Base-by-base conservation (phyloP, 1,140 invertebrate species). In the Nasonia vitripennis region DNA sequence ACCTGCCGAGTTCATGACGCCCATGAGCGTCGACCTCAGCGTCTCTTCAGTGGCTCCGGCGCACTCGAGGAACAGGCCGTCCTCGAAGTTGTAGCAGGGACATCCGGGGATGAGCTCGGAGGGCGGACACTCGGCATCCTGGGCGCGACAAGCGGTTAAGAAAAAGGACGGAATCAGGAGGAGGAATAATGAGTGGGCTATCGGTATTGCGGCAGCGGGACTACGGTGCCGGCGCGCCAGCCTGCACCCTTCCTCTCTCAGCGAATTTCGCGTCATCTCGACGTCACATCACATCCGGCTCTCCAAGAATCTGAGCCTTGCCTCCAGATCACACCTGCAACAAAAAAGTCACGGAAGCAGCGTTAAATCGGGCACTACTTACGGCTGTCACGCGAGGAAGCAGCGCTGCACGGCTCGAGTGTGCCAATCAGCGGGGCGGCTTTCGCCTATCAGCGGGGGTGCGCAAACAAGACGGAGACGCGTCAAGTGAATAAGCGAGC, bases 81-180 rank as follows among this genome's bases (percentile, higher is more conserved):
- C 97, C 91, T 98, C 97, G 91, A 98, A 97, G 93, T 97, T 97
- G 94, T 98, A 98, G 92, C 98, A 98, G 0, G 97, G 96, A 93
- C 98, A 98, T 81, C 91, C 92, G 73, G 91, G 91, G 79, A 93
- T 93, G 41, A 88, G 89, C 86, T 93, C 93, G 45, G 91, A 90
- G 14, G 91, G 90, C 17, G 93, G 93, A 81, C 92, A 94, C 87
- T 93, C 90, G 45, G 90, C 89, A 31, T 87, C 81, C 85, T 88
- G 86, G 34, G 87, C 80, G 12, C 85, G 74, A 67, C 87, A 83
- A 23, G 82, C 86, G 45, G 27, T 74, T 34, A 85, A 78, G 14
- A 87, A 86, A 68, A 86, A 88, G 51, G 86, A 86, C 9, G 83
- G 62, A 78, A 81, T 73, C 67, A 88, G 27, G 71, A 92, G 84